phyloP scores from a whole-genome alignment of 2,113 vertebrate genomes.

The Nothobranchius kuhntae region DNA sequence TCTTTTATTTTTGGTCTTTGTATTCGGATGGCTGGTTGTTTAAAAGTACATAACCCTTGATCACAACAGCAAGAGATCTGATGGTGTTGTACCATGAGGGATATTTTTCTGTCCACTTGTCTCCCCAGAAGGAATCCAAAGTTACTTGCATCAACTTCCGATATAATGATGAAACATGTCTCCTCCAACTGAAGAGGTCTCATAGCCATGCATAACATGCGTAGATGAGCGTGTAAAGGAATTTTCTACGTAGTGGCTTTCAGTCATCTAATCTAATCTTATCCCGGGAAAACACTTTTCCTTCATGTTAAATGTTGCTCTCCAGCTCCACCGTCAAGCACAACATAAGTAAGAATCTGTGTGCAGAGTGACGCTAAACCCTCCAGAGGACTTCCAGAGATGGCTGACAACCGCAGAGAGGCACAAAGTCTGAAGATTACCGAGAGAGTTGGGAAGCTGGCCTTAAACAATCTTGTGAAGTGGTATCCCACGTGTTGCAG shows the following conservation, averaged over 20 bases:
- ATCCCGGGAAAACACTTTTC: not conserved
- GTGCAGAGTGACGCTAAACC: not conserved
- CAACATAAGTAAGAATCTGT: not conserved
- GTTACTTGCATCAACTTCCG: not conserved
- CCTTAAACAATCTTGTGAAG: not conserved
- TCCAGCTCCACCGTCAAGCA: not conserved
- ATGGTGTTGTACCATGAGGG: not conserved
- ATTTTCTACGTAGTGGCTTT: not conserved
- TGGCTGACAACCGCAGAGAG: not conserved
- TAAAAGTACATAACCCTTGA: not conserved
- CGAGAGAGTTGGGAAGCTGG: not conserved
- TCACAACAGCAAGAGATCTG: not conserved
- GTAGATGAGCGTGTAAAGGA: not conserved
- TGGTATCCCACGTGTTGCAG: no score
- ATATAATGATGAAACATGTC: not conserved
- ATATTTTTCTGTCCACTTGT: not conserved
- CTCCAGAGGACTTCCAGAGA: not conserved
- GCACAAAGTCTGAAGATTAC: not conserved
- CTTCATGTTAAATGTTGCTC: not conserved
- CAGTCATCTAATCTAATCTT: conserved; percentile 1
- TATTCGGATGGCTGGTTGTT: no score
- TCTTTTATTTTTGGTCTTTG: no score
- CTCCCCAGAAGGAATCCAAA: not conserved
- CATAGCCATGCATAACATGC: not conserved
- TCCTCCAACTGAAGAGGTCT: not conserved